Evolutionary conservation across 2,113 vertebrate genomes (phyloP).

Genomic region (Silurus meridionalis): DNA sequence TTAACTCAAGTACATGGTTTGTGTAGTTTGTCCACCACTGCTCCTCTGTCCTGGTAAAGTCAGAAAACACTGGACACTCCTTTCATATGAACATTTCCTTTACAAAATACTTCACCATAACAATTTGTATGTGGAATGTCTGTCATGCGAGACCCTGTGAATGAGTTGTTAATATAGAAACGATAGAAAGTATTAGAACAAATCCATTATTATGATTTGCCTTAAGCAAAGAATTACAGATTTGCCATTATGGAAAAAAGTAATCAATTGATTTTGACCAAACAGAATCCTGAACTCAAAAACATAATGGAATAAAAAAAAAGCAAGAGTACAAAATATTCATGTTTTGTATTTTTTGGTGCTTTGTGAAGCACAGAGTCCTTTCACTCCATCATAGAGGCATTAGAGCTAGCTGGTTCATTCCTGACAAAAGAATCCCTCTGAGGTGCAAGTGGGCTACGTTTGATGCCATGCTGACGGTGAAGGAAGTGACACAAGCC

Average conservation of each 20-base stretch:
- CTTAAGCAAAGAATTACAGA: background rate
- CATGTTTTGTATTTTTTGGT: conserved; percentile 57
- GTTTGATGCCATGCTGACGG: background rate
- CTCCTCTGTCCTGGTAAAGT: background rate
- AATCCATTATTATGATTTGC: background rate
- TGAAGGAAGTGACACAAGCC: conserved; percentile 36
- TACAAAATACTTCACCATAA: background rate
- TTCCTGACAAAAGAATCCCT: conserved; percentile 61
- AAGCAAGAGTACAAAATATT: background rate
- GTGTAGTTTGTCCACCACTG: too few species aligned
- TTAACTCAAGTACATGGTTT: too few species aligned
- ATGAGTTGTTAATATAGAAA: background rate
- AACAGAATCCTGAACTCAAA: background rate
- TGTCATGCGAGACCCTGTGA: background rate
- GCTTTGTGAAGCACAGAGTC: conserved; percentile 52
- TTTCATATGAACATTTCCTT: background rate
- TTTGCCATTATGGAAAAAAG: background rate
- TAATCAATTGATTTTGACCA: background rate
- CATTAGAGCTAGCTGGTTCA: conserved; percentile 60
- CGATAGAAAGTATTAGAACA: background rate
- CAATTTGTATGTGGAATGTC: background rate
- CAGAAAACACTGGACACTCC: background rate
- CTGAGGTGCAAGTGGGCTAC: conserved; percentile 53
- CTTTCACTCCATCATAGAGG: conserved; percentile 42
- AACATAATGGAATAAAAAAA: background rate